Evolutionary conservation across 2,888 invertebrate genomes (phyloP), one percentile per base, ranked within the genome.

Genomic region (Blera fallax): DNA sequence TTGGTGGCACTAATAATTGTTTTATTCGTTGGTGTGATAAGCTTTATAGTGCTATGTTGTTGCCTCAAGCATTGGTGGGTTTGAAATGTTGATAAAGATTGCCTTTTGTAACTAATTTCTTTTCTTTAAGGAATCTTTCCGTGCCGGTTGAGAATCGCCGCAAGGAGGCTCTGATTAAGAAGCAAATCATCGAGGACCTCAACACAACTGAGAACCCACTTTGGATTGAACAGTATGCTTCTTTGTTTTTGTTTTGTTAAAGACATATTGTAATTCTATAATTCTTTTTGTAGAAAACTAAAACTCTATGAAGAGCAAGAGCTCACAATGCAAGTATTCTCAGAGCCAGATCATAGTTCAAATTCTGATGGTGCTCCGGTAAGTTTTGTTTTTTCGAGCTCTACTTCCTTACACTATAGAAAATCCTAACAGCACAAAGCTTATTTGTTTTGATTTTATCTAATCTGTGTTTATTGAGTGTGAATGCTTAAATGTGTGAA

Each of bases 261-360:
- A 37, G 56, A 54, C 27, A 10, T 18, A 52, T 21, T 54, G 54
- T 58, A 64, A 76, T 70, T 74, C 21, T 60, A 18, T 62, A 18
- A 32, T 5, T 73, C 1, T 81, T 87, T 87, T 90, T 90, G 1
- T 87, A 96, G 95, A 89, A 97, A 97, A 93, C 93, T 97, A 27
- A 95, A 97, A 90, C 94, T 97, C 0, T 98, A 98, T 88, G 97
- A 98, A 92, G 97, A 98, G 89, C 97, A 98, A 92, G 97, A 98
- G 92, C 93, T 98, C 73, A 97, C 97, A 32, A 98, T 98, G 98
- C 97, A 97, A 91, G 97, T 98, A 18, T 97, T 97, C 90, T 95
- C 95, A 87, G 96, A 96, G 90, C 95, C 95, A 10, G 96, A 96
- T 91, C 91, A 91, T 52, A 91, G 90, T 43, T 91, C 91, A n/a